These are phyloP conservation scores for Pseudomugil tenellus DNA, from an alignment of 2,797 vertebrate species.

Conservation along the genomic window DNA sequence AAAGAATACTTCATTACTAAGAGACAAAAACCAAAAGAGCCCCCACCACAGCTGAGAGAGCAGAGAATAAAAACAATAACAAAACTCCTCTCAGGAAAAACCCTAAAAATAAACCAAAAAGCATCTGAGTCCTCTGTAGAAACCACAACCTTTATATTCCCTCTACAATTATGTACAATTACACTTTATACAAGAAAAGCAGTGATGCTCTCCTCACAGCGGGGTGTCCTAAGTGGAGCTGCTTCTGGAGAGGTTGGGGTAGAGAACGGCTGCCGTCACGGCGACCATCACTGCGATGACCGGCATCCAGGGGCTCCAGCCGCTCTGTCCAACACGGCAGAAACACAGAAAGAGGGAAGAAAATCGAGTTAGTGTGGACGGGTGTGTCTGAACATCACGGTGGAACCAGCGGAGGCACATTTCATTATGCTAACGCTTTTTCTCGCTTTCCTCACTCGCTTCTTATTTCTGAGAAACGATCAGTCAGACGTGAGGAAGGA, in stretches of 20 bases:
- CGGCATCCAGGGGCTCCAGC: conserved; percentile 97
- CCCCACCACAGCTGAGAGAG: conserved; percentile 62
- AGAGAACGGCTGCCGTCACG: conserved; percentile 94
- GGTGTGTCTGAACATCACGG: not conserved
- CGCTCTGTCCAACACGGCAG: conserved; percentile 84
- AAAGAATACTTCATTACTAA: conserved; percentile 28
- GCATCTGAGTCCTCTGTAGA: conserved; percentile 79
- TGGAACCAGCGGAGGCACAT: not conserved
- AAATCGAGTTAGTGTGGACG: conserved; percentile 19
- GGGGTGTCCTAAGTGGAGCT: conserved; percentile 88
- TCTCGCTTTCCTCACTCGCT: not conserved
- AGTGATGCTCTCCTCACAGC: conserved; percentile 80
- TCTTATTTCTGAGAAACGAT: not conserved
- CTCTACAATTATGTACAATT: conserved; percentile 94
- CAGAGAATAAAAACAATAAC: conserved; percentile 54
- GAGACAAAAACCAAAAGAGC: conserved; percentile 28
- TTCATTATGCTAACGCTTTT: not conserved
- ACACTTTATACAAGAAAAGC: conserved; percentile 95
- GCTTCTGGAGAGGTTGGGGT: conserved; percentile 95
- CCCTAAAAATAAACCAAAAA: conserved; percentile 79
- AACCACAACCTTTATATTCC: conserved; percentile 91
- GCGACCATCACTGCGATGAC: conserved; percentile 96
- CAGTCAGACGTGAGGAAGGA: not conserved
- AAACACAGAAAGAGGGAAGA: not conserved
- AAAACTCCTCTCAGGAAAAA: conserved; percentile 85